Percentiles rank a stretch among this genome's conserved stretches.
These are phyloP conservation scores for Mobula hypostoma DNA, from an alignment of 2,113 vertebrate species.

Conservation along the genomic window DNA sequence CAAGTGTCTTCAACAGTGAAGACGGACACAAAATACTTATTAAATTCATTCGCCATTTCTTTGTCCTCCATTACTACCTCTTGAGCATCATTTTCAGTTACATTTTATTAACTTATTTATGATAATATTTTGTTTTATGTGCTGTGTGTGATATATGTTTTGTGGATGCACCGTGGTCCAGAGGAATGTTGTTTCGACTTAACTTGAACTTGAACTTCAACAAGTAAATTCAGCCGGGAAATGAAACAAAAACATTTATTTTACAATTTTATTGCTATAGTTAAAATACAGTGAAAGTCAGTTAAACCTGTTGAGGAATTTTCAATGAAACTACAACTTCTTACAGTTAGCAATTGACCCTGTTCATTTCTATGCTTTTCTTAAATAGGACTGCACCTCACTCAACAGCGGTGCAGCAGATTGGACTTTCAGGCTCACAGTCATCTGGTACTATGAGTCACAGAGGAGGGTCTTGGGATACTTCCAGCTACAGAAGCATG, in stretches of 20 bases:
- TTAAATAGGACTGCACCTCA: conserved; percentile 50
- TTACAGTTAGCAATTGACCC: background rate
- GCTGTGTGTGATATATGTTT: too few relatives aligned
- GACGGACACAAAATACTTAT: too few relatives aligned
- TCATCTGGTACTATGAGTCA: conserved; percentile 41
- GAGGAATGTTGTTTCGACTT: too few relatives aligned
- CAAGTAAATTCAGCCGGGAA: too few relatives aligned
- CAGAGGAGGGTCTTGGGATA: conserved; percentile 25
- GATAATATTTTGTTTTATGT: too few relatives aligned
- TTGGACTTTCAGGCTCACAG: conserved; percentile 34
- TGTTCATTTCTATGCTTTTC: conserved; percentile 7
- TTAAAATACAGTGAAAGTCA: background rate
- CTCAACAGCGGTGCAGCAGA: conserved; percentile 40
- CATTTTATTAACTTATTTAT: too few relatives aligned
- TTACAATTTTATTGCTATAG: background rate
- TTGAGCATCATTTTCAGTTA: too few relatives aligned
- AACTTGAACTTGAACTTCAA: background rate
- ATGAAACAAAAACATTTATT: background rate
- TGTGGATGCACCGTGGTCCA: too few relatives aligned
- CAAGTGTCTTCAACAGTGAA: too few relatives aligned
- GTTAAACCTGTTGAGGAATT: background rate
- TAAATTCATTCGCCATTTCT: too few relatives aligned
- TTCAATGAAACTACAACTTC: background rate
- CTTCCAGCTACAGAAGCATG: conserved; percentile 41
- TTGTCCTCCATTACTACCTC: too few relatives aligned